Base-by-base conservation (phyloP, 1,140 invertebrate species). In the Helicoverpa zea region DNA sequence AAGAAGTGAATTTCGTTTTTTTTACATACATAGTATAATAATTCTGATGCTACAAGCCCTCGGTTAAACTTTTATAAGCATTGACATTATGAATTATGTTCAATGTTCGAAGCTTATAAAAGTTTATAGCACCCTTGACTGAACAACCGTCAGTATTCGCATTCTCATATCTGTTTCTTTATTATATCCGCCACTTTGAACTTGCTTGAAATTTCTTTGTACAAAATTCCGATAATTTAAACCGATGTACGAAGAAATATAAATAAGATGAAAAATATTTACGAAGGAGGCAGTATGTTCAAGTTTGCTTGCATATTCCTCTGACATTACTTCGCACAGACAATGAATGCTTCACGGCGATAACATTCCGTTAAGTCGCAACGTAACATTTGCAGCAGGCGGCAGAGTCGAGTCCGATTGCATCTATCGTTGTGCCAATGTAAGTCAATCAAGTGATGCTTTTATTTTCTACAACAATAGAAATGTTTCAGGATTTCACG, bases 401-500 rank as follows among this genome's bases (percentile, higher is more conserved):
- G 52, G 52, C 52, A 73, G 18, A 18, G 58, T 58, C 52, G 52
- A 73, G 14, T 54, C 16, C 52, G 29, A 73, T 30, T 73, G 70
- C 79, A 83, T 78, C 47, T 54, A 81, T 83, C 79, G 79, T 81
- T 51, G 73, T 74, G 70, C 70, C 30, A 35, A 14, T 58, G 54
- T 56, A 73, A 73, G 52, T 73, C 70, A 73, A 73, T 73, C 70
- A 73, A 73, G 70, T 73, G 9, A 7, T n/a, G 52, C 56, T 61
- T 66, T 51, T 77, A 77, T 77, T 64, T 54, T 29, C 13, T 52
- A 81, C 56, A 74, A 72, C 47, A 66, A 68, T 78, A 54, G 70
- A 70, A 72, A 76, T 81, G 51, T 86, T 86, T 78, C 87, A 99
- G 98, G 98, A 99, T 96, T 99, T 99, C 95, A 99, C 98, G 81